phyloP scores from a whole-genome alignment of 2,113 vertebrate species.

The Neotoma lepida region DNA sequence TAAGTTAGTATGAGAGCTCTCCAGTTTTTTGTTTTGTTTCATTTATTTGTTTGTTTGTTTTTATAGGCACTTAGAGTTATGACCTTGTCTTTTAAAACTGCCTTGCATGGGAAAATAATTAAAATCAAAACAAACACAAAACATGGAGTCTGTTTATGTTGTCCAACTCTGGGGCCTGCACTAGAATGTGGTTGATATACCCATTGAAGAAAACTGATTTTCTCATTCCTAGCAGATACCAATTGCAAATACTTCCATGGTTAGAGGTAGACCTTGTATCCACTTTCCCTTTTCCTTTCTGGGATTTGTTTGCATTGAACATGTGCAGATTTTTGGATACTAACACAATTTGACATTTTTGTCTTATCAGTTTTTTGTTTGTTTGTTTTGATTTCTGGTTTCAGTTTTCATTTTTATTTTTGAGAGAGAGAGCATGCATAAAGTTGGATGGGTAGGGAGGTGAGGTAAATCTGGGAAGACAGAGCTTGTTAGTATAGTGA shows the following conservation, averaged over 20 bases:
- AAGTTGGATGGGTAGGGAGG: background rate
- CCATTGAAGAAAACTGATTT: too few relatives aligned
- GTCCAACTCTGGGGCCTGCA: too few relatives aligned
- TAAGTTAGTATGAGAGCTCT: background rate
- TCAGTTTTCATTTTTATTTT: background rate
- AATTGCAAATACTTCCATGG: background rate
- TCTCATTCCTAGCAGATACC: too few relatives aligned
- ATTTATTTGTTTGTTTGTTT: background rate
- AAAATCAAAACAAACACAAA: background rate
- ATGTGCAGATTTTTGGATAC: background rate
- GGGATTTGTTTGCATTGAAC: background rate
- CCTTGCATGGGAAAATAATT: background rate
- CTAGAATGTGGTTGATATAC: too few relatives aligned
- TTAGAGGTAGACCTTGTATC: background rate
- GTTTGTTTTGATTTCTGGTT: background rate
- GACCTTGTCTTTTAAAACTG: background rate
- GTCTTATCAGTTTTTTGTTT: background rate
- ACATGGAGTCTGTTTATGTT: too few relatives aligned
- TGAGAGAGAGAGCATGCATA: background rate
- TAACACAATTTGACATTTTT: background rate
- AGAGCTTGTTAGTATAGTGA: background rate
- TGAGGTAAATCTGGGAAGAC: background rate
- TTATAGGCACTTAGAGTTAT: background rate
- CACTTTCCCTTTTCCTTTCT: background rate
- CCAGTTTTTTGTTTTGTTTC: background rate